Conservation (phyloP, 1,140 invertebrate genomes). For the Antheraea mylitta region DNA sequence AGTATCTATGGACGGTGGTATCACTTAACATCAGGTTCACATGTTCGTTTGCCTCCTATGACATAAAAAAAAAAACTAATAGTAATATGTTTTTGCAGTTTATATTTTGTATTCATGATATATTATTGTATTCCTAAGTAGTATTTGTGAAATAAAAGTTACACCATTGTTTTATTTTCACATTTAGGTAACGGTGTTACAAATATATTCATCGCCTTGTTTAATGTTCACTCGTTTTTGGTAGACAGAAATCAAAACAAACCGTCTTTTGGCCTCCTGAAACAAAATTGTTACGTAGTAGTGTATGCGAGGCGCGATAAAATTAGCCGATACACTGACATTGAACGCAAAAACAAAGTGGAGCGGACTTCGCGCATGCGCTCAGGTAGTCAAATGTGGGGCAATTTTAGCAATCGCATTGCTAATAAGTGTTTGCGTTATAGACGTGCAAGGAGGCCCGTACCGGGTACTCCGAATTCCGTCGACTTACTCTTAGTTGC, state of each 20-base stretch:
- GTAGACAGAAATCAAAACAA: constrained; percentile 65
- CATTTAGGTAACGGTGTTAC: constrained; percentile 8
- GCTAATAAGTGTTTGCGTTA: constrained; percentile 32
- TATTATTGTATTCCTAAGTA: background rate
- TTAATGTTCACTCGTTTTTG: constrained; percentile 40
- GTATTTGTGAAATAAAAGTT: background rate
- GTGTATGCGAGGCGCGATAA: constrained; percentile 64
- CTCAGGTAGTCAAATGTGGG: constrained; percentile 50
- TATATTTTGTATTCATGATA: background rate
- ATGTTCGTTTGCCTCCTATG: too few species aligned
- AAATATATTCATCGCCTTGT: constrained; percentile 29
- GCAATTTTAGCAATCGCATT: constrained; percentile 51
- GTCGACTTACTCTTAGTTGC: constrained; percentile 21
- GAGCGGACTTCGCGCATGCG: constrained; percentile 59
- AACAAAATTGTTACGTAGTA: constrained; percentile 65
- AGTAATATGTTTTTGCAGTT: background rate
- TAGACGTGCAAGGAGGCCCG: constrained; percentile 42
- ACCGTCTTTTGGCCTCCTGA: constrained; percentile 63
- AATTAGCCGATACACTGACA: constrained; percentile 76
- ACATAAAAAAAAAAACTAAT: too few species aligned
- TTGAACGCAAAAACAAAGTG: constrained; percentile 74
- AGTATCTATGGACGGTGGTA: too few species aligned
- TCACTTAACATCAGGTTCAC: too few species aligned
- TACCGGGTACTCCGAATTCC: constrained; percentile 27
- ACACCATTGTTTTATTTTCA: background rate